Evolutionary conservation across 64 coral and sea anemone genomes (phyloP).

Genomic region (Exaiptasia diaphana): DNA sequence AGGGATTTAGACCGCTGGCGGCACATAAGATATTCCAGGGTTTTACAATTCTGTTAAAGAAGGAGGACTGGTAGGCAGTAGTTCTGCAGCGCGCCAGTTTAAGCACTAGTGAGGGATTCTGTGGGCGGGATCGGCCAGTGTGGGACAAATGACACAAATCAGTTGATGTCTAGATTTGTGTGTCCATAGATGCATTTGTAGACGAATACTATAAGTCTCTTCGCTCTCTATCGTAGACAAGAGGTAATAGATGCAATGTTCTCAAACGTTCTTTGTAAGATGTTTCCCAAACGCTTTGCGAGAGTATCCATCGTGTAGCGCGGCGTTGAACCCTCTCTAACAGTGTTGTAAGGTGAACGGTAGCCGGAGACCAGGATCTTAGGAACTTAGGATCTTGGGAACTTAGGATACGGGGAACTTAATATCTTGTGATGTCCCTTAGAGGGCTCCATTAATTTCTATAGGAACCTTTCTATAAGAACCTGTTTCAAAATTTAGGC

Average conservation of each 20-base stretch:
- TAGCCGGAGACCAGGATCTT: not conserved
- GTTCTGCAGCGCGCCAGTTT: constrained; percentile 10
- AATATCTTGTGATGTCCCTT: too few species aligned
- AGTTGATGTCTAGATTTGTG: constrained; percentile 2
- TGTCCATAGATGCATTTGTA: constrained; percentile 13
- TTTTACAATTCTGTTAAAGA: constrained; percentile 34
- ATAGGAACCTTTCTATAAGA: too few species aligned
- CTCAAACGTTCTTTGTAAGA: constrained; percentile 6
- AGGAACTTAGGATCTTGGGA: too few species aligned
- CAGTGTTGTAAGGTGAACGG: not conserved
- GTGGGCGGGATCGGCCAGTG: constrained; percentile 9
- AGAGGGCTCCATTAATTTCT: too few species aligned
- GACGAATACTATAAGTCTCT: constrained; percentile 19
- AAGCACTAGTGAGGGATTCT: not conserved
- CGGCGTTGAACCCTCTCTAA: not conserved
- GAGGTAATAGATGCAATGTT: not conserved
- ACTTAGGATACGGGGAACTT: too few species aligned
- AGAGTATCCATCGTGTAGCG: not conserved
- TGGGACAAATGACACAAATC: constrained; percentile 1
- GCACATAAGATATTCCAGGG: too few species aligned
- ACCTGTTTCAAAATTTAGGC: too few species aligned
- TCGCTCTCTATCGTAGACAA: not conserved
- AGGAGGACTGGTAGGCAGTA: constrained; percentile 41
- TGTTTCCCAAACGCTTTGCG: not conserved
- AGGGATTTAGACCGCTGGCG: too few species aligned